These are phyloP conservation scores for Acinonyx jubatus DNA, from an alignment of 2,113 vertebrate genomes.

Conservation along the genomic window DNA sequence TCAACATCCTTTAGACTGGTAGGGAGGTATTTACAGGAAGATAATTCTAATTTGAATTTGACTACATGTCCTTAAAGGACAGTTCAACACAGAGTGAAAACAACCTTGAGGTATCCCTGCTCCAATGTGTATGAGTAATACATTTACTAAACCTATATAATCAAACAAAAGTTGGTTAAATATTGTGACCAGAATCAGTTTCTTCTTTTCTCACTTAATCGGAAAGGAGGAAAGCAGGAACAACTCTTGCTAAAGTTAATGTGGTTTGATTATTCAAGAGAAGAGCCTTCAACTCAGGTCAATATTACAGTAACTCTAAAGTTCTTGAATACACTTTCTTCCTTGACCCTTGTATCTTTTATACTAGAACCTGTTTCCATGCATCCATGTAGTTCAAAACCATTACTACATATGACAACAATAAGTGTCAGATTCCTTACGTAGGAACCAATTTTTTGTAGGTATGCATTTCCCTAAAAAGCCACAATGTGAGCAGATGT, in stretches of 20 bases:
- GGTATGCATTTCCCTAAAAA: background rate
- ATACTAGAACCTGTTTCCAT: background rate
- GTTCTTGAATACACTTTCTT: background rate
- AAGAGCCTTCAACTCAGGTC: background rate
- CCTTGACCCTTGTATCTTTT: background rate
- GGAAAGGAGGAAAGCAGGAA: background rate
- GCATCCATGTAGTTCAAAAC: background rate
- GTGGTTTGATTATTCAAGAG: background rate
- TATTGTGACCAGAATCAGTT: background rate
- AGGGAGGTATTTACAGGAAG: background rate
- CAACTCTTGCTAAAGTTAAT: slow-evolving; percentile 36
- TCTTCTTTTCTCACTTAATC: slow-evolving; percentile 17
- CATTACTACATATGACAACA: background rate
- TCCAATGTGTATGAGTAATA: background rate
- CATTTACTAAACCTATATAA: background rate
- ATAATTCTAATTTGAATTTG: slow-evolving; percentile 4
- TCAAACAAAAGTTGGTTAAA: background rate
- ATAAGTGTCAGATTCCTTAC: background rate
- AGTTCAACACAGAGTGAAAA: background rate
- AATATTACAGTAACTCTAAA: background rate
- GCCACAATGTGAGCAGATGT: background rate
- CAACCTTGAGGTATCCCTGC: background rate
- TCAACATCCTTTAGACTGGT: background rate
- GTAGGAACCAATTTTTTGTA: background rate
- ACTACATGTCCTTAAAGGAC: background rate